Base-by-base conservation (phyloP, 2,888 invertebrate species). In the Philopedon plagiatum region DNA sequence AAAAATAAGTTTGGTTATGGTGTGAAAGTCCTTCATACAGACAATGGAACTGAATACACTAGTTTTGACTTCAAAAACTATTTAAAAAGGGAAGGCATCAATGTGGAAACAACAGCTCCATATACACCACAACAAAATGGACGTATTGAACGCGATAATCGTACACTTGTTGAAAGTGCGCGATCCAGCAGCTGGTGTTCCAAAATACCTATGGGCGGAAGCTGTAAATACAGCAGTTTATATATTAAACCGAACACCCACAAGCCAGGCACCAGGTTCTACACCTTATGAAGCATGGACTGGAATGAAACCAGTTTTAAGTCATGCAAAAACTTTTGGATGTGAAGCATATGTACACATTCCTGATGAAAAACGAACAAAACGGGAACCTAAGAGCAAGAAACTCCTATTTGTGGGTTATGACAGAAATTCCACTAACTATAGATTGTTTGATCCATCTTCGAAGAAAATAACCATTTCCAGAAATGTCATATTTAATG, bases 401-500 rank as follows among this genome's bases (percentile, higher is more conserved):
- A 49, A 60, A 49, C 56, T 51, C 23, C 65, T 71, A 0, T 73
- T 75, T 65, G 71, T 68, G 1, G 73, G 75, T 4, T 75, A 74
- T 26, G 68, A 56, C 23, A 62, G 57, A 34, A 29, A 32, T 46
- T 49, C 23, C 2, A 26, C 5, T 37, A 69, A 71, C 13, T 77
- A 75, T 57, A 72, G 75, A 60, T 58, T 75, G 8, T 26, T 73
- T 8, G 72, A 76, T 49, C 66, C 74, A 32, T 23, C 11, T 5
- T 66, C n/a, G 51, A 68, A 75, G 11, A 39, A 46, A 7, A 32
- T 76, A 1, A 57, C 44, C 41, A 63, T 76, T 58, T 70, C 70
- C 23, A 46, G 77, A 29, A 64, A 76, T 63, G 76, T 76, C 1
- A 58, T 68, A 23, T 74, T 77, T 69, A 2, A 76, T 11, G 76